Conservation (phyloP, 2,888 invertebrate genomes). For the Calephelis perditalis region DNA sequence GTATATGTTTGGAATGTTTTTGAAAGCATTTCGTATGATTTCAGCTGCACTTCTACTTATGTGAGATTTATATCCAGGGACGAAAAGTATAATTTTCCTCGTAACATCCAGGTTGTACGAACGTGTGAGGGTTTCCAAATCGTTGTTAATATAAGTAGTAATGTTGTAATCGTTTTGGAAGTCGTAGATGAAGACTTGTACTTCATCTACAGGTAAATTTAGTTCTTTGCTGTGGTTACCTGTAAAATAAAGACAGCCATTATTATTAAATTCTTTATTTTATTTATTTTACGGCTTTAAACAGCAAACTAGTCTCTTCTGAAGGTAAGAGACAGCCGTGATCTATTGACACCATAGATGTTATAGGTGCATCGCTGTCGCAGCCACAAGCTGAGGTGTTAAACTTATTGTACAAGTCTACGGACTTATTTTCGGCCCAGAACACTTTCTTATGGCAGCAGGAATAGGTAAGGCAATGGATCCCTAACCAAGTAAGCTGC, state of each 20-base stretch:
- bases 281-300: no score
- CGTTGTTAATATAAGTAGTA: conserved; percentile 47
- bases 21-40: conserved; percentile 53
- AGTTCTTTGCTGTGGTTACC: conserved; percentile 56
- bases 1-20: conserved; percentile 52
- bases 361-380: no score
- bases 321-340: no score
- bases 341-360: no score
- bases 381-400: no score
- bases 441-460: no score
- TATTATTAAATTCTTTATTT: no score
- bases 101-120: conserved; percentile 54
- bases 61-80: conserved; percentile 65
- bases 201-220: conserved; percentile 50
- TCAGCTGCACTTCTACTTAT: conserved; percentile 57
- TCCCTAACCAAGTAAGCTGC: no score
- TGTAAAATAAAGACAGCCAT: conserved; percentile 35
- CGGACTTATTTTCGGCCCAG: no score
- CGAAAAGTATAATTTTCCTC: conserved; percentile 57
- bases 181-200: conserved; percentile 60
- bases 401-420: no score
- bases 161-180: conserved; percentile 61
- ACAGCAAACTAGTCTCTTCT: no score
- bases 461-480: no score
- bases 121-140: conserved; percentile 45